phyloP scores from a whole-genome alignment of 2,888 invertebrate genomes.

The Mesoligia furuncula region DNA sequence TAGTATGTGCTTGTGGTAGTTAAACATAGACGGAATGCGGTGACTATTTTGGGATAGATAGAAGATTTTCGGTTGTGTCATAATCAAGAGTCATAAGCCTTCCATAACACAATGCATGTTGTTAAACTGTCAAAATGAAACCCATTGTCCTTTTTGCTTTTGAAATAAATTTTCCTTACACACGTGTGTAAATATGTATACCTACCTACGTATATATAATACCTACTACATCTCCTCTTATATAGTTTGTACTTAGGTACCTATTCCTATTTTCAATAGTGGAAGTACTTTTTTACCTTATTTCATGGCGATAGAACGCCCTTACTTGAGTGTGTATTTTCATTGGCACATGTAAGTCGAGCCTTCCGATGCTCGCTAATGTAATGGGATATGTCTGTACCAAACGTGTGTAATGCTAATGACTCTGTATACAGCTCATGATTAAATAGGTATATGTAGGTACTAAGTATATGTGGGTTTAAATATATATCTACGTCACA shows the following conservation, averaged over 20 bases:
- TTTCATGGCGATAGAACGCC: background rate
- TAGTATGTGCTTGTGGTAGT: background rate
- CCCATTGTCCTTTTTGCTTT: no score
- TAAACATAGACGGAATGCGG: background rate
- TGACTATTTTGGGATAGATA: background rate
- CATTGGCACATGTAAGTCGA: constrained; percentile 26
- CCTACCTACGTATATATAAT: no score
- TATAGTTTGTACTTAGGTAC: background rate
- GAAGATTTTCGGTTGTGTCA: background rate
- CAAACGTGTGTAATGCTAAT: constrained; percentile 4
- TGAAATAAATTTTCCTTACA: no score
- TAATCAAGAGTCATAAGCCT: background rate
- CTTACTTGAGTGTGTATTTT: constrained; percentile 18
- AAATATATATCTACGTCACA: constrained; percentile 5
- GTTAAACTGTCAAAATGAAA: no score
- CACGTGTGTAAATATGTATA: no score
- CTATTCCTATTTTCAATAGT: background rate
- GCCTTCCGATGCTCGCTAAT: constrained; percentile 20
- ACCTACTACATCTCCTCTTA: no score
- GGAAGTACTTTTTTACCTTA: background rate
- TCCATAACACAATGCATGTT: no score
- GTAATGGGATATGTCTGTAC: constrained; percentile 38
- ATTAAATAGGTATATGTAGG: background rate
- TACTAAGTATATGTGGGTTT: background rate
- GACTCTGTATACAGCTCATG: constrained; percentile 19